Conservation (phyloP, 2,888 invertebrate genomes). For the Mesochorus sp. region DNA sequence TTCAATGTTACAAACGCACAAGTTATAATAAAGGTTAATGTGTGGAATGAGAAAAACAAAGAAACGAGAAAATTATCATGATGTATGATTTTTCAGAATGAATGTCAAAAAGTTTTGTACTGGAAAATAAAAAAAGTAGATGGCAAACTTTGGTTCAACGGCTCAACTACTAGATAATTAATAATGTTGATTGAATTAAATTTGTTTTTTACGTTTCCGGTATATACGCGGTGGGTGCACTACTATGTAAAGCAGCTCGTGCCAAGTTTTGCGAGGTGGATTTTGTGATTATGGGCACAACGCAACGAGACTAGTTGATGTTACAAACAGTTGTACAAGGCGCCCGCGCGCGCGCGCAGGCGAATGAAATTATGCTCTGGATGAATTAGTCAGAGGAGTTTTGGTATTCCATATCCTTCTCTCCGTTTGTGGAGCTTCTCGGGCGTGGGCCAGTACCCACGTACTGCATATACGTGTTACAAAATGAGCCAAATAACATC, state of each 20-base stretch:
- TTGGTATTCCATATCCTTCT: background rate
- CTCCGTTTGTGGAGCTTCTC: no score
- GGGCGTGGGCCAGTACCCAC: no score
- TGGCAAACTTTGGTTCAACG: background rate
- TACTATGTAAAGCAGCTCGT: background rate
- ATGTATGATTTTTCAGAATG: background rate
- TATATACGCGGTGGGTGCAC: no score
- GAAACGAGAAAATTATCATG: background rate
- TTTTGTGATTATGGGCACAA: background rate
- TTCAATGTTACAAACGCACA: background rate
- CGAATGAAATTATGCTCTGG: constrained; percentile 26
- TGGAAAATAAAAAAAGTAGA: background rate
- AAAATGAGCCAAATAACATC: background rate
- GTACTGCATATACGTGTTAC: no score
- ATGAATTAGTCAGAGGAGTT: constrained; percentile 34
- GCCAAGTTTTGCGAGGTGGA: background rate
- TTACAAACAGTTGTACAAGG: background rate
- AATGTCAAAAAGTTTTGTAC: no score
- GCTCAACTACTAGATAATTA: background rate
- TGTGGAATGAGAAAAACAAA: background rate
- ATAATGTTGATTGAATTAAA: background rate
- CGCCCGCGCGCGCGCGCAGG: background rate
- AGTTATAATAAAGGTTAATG: background rate
- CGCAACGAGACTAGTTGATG: constrained; percentile 2
- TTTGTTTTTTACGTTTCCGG: background rate